These are phyloP conservation scores for Pachyramphus minor DNA, from an alignment of 2,113 vertebrate species.

Conservation along the genomic window DNA sequence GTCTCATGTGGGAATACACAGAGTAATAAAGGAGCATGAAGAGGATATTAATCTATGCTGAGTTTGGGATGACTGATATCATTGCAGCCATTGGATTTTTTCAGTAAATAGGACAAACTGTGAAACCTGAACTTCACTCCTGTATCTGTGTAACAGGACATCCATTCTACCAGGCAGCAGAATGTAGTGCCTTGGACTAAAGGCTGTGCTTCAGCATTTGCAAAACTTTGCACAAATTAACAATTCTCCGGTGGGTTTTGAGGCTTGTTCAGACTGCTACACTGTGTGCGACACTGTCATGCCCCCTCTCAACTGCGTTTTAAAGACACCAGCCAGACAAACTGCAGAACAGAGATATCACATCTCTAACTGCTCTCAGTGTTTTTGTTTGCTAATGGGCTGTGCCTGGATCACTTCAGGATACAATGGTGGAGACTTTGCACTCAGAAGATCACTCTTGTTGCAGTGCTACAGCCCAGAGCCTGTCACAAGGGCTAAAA, in stretches of 20 bases:
- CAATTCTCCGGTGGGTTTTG: background rate
- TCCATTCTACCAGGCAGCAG: background rate
- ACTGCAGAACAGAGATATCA: no score
- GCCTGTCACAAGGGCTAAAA: background rate
- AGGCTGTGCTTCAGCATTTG: background rate
- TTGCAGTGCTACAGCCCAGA: background rate
- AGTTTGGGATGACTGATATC: background rate
- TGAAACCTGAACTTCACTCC: background rate
- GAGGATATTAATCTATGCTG: background rate
- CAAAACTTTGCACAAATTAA: background rate
- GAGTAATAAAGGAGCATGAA: background rate
- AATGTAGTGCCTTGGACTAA: background rate
- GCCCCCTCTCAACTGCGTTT: background rate
- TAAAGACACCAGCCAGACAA: background rate
- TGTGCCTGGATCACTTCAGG: background rate
- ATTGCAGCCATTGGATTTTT: background rate
- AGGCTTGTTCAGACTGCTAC: background rate
- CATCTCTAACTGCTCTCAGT: accelerated
- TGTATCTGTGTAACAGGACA: background rate
- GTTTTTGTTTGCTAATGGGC: accelerated
- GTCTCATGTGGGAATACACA: accelerated
- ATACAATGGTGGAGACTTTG: background rate
- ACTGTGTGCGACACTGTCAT: background rate
- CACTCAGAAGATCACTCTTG: background rate
- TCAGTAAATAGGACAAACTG: background rate